Base-by-base conservation (phyloP, 2,888 invertebrate species). In the Adelognathus sp. region DNA sequence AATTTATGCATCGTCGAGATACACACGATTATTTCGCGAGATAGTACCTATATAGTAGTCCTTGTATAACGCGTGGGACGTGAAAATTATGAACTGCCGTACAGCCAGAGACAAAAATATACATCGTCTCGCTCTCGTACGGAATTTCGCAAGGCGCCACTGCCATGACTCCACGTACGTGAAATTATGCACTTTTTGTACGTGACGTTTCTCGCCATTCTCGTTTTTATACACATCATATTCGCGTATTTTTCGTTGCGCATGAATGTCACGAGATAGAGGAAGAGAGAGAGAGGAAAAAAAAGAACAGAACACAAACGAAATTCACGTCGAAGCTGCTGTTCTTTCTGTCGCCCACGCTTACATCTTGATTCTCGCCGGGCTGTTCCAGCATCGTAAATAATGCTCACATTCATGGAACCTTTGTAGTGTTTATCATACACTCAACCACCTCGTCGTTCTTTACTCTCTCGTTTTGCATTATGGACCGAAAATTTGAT, bases 321-420 rank as follows among this genome's bases (percentile, higher is more conserved):
- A 76, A 75, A 72, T 69, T 72, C 72, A 52, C 72, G 33, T 54
- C 44, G 52, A 21, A 60, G 70, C 67, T 67, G 60, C 64, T 73
- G 69, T 79, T 79, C 79, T 72, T 71, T 67, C 76, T 50, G 61
- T 78, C 85, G 82, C 83, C 84, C 82, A 83, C 88, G 87, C 85
- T 86, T 85, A 88, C 87, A 88, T 88, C 88, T 88, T 89, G 88
- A 88, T 89, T 87, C 83, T 84, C 83, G 71, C 79, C 39, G 36
- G n/a, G 82, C 82, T 69, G 76, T 82, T 80, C 76, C 79, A 71
- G 80, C 66, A 81, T 85, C 84, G 83, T 88, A 88, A 89, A 89
- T 88, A 87, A 88, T 86, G 78, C 81, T 58, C 73, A 74, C 71
- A 78, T 77, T 81, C 74, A 66, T 61, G 76, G 71, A 75, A 21